These are phyloP conservation scores for Pelecanus crispus DNA, from an alignment of 2,113 vertebrate species.

Conservation along the genomic window DNA sequence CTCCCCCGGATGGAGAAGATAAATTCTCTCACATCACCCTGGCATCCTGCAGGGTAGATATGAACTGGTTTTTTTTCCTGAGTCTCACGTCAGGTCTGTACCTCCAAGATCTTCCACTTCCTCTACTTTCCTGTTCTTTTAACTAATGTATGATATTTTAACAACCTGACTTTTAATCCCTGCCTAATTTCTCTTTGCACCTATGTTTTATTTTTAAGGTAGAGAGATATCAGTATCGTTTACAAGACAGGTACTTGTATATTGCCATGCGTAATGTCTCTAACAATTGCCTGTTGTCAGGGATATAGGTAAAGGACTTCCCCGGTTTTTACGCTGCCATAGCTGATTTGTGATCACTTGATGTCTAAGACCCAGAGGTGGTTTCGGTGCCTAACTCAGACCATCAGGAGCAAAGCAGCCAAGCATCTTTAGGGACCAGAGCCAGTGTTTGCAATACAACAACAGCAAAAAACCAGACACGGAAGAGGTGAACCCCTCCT, in stretches of 20 bases:
- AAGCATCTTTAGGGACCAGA: background rate
- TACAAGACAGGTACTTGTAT: background rate
- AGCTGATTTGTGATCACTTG: background rate
- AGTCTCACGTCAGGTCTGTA: background rate
- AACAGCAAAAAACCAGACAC: background rate
- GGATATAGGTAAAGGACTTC: background rate
- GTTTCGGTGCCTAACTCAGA: background rate
- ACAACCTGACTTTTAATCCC: background rate
- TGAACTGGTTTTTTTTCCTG: background rate
- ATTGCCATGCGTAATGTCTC: background rate
- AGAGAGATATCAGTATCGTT: background rate
- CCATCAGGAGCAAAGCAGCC: background rate
- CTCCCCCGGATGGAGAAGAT: accelerated
- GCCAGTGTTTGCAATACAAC: background rate
- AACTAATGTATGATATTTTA: background rate
- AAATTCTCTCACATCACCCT: background rate
- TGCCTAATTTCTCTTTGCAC: background rate
- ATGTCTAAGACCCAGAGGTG: background rate
- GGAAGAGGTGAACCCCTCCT: background rate
- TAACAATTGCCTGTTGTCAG: background rate
- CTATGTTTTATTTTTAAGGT: background rate
- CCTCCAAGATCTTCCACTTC: background rate
- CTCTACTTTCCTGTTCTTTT: background rate
- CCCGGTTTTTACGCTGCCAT: background rate
- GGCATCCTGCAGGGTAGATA: background rate